Evolutionary conservation across 2,888 invertebrate species (phyloP).

Genomic region (Ceriagrion tenellum): DNA sequence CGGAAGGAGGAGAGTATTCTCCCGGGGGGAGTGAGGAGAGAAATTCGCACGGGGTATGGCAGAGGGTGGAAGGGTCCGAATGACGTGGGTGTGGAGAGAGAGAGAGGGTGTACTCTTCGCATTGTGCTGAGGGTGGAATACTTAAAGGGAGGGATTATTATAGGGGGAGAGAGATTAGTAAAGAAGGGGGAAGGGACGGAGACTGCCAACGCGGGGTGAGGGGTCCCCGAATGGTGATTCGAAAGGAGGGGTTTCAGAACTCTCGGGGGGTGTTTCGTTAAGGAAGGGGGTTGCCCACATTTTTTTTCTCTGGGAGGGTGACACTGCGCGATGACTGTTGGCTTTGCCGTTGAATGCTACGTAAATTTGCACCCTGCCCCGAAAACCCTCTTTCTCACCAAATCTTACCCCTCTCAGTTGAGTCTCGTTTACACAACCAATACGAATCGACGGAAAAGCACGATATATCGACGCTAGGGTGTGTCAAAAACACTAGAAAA

Average conservation of each 20-base stretch:
- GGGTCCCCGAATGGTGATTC: neutral
- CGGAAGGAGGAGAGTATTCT: neutral
- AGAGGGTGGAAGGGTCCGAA: neutral
- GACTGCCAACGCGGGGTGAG: neutral
- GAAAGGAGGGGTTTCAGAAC: neutral
- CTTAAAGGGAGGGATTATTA: conserved; percentile 28
- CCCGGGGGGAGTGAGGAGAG: neutral
- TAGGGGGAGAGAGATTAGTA: neutral
- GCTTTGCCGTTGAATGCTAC: conserved; percentile 61
- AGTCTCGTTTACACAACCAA: too few species aligned
- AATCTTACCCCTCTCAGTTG: too few species aligned
- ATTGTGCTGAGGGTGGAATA: conserved; percentile 9
- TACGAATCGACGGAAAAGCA: too few species aligned
- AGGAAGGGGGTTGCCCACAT: neutral
- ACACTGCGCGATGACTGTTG: conserved; percentile 65
- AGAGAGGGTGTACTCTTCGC: neutral
- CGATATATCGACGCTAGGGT: too few species aligned
- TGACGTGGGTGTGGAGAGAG: neutral
- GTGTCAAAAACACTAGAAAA: too few species aligned
- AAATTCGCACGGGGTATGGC: neutral
- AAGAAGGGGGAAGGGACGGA: neutral
- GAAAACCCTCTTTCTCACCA: too few species aligned
- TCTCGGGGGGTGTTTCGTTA: neutral
- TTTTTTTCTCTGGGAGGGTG: neutral
- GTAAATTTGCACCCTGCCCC: conserved; percentile 46